Evolutionary conservation across 2,113 vertebrate species (phyloP), one percentile per base, ranked within the genome.

Genomic region (Sorex araneus): DNA sequence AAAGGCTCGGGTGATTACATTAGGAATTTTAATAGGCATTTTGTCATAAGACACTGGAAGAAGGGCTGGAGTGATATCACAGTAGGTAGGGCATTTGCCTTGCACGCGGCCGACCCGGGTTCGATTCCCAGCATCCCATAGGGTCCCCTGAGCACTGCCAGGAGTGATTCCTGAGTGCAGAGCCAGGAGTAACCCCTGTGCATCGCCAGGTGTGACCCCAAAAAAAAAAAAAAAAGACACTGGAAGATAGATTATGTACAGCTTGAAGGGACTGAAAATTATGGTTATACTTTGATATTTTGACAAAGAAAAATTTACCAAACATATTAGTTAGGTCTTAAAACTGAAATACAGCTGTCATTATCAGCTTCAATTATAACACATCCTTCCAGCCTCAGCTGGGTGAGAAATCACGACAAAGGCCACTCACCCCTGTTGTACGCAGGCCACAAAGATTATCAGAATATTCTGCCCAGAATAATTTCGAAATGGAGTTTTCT

Each of bases 21-120:
- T 70, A 82, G 70, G 94, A 97, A 96, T 96, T 94, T 93, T 94
- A 94, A 71, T 96, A 97, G 97, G 95, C 92, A 81, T 89, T 94
- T 92, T 97, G 89, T 90, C 76, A 78, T 89, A 94, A 63, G 83
- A 88, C 86, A 67, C 2, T 88, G 66, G 45, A 92, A 94, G 91
- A 97, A n/a, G n/a, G n/a, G n/a, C n/a, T n/a, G n/a, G n/a, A n/a
- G n/a, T n/a, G n/a, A n/a, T n/a, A n/a, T n/a, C n/a, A n/a, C n/a
- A n/a, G n/a, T n/a, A n/a, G n/a, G n/a, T n/a, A n/a, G n/a, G n/a
- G n/a, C n/a, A n/a, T n/a, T n/a, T n/a, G n/a, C n/a, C n/a, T n/a
- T n/a, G n/a, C n/a, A n/a, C n/a, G n/a, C n/a, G n/a, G n/a, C n/a
- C n/a, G n/a, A n/a, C n/a, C n/a, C n/a, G n/a, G n/a, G n/a, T n/a